A percentile compares a stretch with the other conserved stretches of the same genome.
phyloP scores from a whole-genome alignment of 2,888 invertebrate species.

The Sesia apiformis region DNA sequence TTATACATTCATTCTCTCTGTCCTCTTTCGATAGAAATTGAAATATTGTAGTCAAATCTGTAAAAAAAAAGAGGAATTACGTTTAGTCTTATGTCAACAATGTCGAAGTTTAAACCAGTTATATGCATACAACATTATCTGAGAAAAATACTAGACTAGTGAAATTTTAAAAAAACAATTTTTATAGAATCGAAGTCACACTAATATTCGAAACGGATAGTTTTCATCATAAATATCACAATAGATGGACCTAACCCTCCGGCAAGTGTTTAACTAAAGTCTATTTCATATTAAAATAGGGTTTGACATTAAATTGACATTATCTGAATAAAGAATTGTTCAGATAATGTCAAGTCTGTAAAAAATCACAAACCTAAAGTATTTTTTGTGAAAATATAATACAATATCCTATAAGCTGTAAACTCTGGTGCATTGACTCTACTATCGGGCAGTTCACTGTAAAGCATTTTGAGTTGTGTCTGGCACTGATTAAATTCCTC shows the following conservation, averaged over 20 bases:
- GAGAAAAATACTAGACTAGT: too few relatives aligned
- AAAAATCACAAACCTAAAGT: conserved; percentile 84
- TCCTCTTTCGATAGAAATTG: conserved; percentile 85
- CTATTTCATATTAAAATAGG: too few relatives aligned
- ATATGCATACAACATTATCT: too few relatives aligned
- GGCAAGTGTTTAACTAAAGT: too few relatives aligned
- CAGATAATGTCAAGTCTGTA: not conserved
- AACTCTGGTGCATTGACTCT: conserved; percentile 91
- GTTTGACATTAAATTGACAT: too few relatives aligned
- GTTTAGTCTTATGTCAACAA: too few relatives aligned
- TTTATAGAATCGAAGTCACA: too few relatives aligned
- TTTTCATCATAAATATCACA: too few relatives aligned
- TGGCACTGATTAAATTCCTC: conserved; percentile 99
- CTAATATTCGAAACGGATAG: too few relatives aligned
- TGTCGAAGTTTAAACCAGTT: too few relatives aligned
- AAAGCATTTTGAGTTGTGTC: conserved; percentile 96
- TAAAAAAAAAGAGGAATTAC: conserved; percentile 28
- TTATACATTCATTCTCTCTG: conserved; percentile 86
- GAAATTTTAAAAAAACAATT: too few relatives aligned
- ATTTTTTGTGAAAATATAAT: conserved; percentile 98
- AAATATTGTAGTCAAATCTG: conserved; percentile 95
- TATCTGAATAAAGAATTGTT: too few relatives aligned
- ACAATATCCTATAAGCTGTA: conserved; percentile 95
- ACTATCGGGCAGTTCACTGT: conserved; percentile 82
- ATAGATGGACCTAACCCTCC: conserved; percentile 3